Conservation (phyloP, 2,888 invertebrate species). For the Hydrotaea cyrtoneurina region DNA sequence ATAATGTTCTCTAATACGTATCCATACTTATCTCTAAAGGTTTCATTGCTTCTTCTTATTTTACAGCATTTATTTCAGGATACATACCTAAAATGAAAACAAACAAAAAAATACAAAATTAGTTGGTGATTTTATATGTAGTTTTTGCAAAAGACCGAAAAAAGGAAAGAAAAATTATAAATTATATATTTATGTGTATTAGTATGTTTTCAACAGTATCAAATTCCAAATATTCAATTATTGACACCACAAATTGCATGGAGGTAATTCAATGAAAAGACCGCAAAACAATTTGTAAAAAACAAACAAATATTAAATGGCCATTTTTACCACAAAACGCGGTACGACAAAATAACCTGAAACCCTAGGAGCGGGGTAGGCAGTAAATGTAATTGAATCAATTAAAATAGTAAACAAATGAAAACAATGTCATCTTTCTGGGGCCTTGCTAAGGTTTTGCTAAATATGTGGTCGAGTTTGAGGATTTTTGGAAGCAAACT, state of each 20-base stretch:
- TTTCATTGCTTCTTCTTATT: background rate
- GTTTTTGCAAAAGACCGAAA: background rate
- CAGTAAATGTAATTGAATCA: no score
- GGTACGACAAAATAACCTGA: background rate
- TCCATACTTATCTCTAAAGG: background rate
- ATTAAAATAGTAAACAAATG: no score
- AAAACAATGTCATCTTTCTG: no score
- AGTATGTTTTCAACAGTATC: background rate
- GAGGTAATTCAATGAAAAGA: background rate
- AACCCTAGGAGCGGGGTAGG: background rate
- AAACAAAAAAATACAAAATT: background rate
- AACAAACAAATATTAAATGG: background rate
- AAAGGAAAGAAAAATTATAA: no score
- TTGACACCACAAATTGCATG: background rate
- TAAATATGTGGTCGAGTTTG: no score
- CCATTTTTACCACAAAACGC: background rate
- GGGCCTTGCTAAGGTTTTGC: no score
- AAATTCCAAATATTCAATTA: background rate
- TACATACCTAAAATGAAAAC: constrained; percentile 31
- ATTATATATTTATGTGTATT: background rate
- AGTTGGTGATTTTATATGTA: constrained; percentile 1
- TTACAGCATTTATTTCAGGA: background rate
- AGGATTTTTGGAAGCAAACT: no score
- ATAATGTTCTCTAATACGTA: no score
- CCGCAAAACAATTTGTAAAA: constrained; percentile 1